Percentiles rank a stretch among this genome's conserved stretches.
These are phyloP conservation scores for Macropodus opercularis DNA, from an alignment of 2,797 vertebrate genomes.

Conservation along the genomic window DNA sequence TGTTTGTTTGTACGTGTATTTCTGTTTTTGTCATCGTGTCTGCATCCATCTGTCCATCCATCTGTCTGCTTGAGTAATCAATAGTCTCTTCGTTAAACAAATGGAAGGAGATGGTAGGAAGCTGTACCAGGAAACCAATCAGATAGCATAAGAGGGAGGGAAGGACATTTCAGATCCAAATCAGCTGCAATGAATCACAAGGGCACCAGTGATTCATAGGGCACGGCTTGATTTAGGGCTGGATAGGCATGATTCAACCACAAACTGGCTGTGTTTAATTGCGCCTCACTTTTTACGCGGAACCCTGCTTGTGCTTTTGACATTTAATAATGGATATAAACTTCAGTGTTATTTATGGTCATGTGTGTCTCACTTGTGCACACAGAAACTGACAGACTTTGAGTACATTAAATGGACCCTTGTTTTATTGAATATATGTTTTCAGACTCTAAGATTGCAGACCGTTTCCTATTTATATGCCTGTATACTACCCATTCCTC, in stretches of 20 bases:
- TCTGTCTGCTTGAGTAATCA: constrained; percentile 67
- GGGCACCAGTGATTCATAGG: constrained; percentile 72
- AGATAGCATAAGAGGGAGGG: constrained; percentile 68
- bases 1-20: constrained; percentile 29
- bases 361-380: neutral
- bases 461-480: neutral
- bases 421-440: neutral
- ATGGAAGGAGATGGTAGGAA: constrained; percentile 73
- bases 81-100: constrained; percentile 77
- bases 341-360: constrained; percentile 15
- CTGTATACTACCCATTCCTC: no score
- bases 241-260: constrained; percentile 52
- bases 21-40: constrained; percentile 32
- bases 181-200: constrained; percentile 74
- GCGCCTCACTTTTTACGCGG: constrained; percentile 11
- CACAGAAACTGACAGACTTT: neutral
- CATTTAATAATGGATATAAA: constrained; percentile 47
- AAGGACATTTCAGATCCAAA: constrained; percentile 74
- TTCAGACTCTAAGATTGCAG: neutral
- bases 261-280: constrained; percentile 39
- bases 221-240: constrained; percentile 56
- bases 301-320: constrained; percentile 30
- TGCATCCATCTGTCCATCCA: constrained; percentile 60
- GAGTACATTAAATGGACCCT: neutral
- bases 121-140: constrained; percentile 66